A percentile compares a stretch with the other conserved stretches of the same genome.
Evolutionary conservation across 2,888 invertebrate genomes (phyloP).

Genomic region (Scotopteryx bipunctaria): DNA sequence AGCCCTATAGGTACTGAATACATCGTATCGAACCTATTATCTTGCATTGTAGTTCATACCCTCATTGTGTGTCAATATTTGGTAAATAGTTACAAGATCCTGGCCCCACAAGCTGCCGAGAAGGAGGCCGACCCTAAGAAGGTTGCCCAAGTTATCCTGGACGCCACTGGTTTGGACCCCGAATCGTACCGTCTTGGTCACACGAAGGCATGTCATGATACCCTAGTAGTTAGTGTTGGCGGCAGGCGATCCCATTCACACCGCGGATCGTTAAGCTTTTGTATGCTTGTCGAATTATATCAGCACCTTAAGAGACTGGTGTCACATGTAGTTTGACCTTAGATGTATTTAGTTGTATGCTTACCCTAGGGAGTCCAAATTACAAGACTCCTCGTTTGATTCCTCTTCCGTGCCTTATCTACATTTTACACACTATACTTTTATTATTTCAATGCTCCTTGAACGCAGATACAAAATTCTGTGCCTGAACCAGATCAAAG

Average conservation of each 20-base stretch:
- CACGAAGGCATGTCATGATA: slow-evolving; percentile 94
- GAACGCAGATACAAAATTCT: slow-evolving; percentile 99
- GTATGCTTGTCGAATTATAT: slow-evolving; percentile 58
- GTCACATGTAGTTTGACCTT: slow-evolving; percentile 54
- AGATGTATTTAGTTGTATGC: slow-evolving; percentile 44
- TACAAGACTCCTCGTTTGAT: slow-evolving; percentile 68
- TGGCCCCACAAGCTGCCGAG: slow-evolving; percentile 94
- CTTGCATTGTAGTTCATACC: slow-evolving; percentile 45
- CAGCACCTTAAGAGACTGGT: slow-evolving; percentile 66
- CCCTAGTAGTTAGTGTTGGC: slow-evolving; percentile 62
- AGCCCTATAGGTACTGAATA: slow-evolving; percentile 36
- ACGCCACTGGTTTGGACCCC: slow-evolving; percentile 91
- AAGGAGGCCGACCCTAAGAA: slow-evolving; percentile 91
- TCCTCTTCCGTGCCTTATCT: slow-evolving; percentile 41
- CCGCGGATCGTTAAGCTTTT: slow-evolving; percentile 54
- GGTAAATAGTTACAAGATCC: slow-evolving; percentile 97
- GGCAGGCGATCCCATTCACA: slow-evolving; percentile 54
- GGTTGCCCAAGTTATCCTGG: slow-evolving; percentile 91
- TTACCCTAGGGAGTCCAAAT: slow-evolving; percentile 63
- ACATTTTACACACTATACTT: slow-evolving; percentile 44
- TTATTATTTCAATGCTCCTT: slow-evolving; percentile 71
- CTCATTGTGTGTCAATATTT: slow-evolving; percentile 76
- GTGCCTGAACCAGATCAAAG: slow-evolving; percentile 94
- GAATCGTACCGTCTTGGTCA: slow-evolving; percentile 98
- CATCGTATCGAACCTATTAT: slow-evolving; percentile 41